Conservation (phyloP, 2,113 vertebrate species). For the Alectura lathami region DNA sequence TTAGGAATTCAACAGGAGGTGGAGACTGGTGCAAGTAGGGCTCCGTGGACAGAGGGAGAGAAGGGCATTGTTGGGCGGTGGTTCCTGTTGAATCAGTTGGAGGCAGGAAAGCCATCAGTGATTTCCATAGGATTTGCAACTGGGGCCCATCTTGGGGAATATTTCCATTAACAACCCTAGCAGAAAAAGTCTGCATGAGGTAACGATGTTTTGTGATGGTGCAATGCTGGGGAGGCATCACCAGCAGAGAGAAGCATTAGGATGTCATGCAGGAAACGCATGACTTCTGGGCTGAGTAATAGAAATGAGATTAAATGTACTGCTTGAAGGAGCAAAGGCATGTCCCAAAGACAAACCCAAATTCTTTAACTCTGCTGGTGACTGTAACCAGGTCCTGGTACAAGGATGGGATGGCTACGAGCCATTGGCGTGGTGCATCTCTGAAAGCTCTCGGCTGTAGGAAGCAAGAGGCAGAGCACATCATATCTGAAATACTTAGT, state of each 20-base stretch:
- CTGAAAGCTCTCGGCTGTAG: neutral
- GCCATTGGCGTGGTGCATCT: neutral
- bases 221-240: neutral
- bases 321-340: neutral
- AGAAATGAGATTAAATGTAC: neutral
- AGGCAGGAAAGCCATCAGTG: neutral
- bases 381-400: neutral
- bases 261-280: neutral
- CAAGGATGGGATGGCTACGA: neutral
- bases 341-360: neutral
- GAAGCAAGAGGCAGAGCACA: neutral
- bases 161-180: neutral
- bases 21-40: neutral
- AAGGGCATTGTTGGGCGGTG: neutral
- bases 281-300: neutral
- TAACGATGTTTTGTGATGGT: neutral
- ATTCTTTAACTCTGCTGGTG: neutral
- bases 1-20: neutral
- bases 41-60: neutral
- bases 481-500: neutral
- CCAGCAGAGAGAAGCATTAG: neutral
- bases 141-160: fast-evolving
- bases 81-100: neutral
- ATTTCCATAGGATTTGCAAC: neutral
- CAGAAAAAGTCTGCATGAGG: neutral